Conservation (phyloP, 2,797 vertebrate species). For the Melopsittacus undulatus region DNA sequence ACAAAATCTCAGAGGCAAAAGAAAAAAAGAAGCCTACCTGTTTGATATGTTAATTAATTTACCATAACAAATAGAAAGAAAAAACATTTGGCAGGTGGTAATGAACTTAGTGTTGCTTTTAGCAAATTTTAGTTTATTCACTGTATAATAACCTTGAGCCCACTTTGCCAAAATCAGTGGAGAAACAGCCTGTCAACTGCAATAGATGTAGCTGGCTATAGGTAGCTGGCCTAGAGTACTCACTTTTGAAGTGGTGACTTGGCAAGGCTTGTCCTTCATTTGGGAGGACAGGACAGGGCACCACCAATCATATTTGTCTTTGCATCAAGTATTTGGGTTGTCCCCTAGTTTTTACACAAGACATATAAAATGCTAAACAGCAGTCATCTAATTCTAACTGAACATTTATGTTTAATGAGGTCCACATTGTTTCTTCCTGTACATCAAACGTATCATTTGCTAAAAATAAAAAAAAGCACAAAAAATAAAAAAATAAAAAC, state of each 20-base stretch:
- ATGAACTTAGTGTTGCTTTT: not conserved
- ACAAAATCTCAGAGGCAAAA: not conserved
- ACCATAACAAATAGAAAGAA: slow-evolving; percentile 18
- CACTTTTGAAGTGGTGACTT: not conserved
- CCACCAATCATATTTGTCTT: not conserved
- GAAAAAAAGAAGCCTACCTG: not conserved
- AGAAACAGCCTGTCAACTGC: not conserved
- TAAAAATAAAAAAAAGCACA: not conserved
- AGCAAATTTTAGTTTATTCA: slow-evolving; percentile 26
- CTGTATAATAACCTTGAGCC: not conserved
- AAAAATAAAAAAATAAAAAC: not conserved
- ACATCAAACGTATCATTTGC: not conserved
- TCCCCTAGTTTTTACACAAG: not conserved
- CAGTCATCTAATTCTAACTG: not conserved
- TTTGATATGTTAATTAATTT: slow-evolving; percentile 31
- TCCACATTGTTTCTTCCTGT: not conserved
- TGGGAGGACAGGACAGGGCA: not conserved
- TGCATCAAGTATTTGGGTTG: not conserved
- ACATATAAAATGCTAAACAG: not conserved
- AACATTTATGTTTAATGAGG: not conserved
- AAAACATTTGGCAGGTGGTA: slow-evolving; percentile 16
- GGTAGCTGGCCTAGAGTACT: not conserved
- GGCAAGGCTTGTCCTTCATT: not conserved
- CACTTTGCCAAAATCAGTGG: not conserved
- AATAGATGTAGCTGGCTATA: not conserved